Evolutionary conservation across 2,113 vertebrate genomes (phyloP), one percentile per base, ranked within the genome.

Genomic region (Pseudorasbora parva): DNA sequence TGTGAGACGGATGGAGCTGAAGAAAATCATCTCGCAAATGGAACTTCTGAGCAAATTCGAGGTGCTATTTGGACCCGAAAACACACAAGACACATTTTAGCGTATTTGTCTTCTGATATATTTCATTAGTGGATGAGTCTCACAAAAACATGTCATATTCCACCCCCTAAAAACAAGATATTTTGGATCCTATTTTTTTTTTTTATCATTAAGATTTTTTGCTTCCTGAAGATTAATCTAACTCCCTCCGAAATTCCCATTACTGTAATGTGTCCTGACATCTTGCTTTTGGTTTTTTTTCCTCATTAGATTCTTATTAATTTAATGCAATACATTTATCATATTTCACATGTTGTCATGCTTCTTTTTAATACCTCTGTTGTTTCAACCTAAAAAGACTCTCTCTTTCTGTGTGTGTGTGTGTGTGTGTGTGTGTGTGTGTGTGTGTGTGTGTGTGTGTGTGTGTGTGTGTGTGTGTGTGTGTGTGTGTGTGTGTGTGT

Each of bases 1-100:
- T 73, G 69, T 49, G 43, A 73, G n/a, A 73, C 43, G 30, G 64
- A 68, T 41, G 64, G 64, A 68, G 64, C 33, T 41, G 64, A 68
- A 41, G 62, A 68, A 66, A 68, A 37, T 68, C 3, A 68, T 68
- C 1, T 4, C 21, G n/a, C 68, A 71, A 71, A 30, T 51, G 72
- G 72, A 74, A 49, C 72, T 74, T 74, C 72, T 51, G 23, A 47
- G 14, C 25, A 75, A 30, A 49, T 30, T 30, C 51, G 37, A 71
- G 68, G 37, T 23, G 37, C 21, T 45, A 23, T 71, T 23, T 23
- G 68, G 68, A 71, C 33, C 64, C 12, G 47, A 73, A 73, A 43
- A 47, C 72, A 74, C 41, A 72, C 8, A 4, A 47, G 43, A 72
- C 43, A 15, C 45, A 3, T 51, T 51, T 27, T 8, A 3, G 23